Percentiles rank a stretch among this genome's conserved stretches.
These are phyloP conservation scores for Drosophila pseudotakahashii DNA, from an alignment of 2,888 invertebrate genomes.

Conservation along the genomic window DNA sequence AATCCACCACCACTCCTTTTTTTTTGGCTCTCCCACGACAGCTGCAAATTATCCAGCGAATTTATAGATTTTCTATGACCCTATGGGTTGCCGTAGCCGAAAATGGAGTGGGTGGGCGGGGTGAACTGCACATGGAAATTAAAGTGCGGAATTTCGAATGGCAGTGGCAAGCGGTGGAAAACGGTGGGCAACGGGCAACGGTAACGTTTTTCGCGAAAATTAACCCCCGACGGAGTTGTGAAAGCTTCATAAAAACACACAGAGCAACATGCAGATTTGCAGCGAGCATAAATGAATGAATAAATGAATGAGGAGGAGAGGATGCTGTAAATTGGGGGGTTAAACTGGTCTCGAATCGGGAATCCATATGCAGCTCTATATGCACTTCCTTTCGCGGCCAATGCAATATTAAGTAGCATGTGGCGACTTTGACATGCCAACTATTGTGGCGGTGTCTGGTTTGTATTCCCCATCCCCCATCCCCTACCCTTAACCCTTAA, in stretches of 20 bases:
- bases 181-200: slow-evolving; percentile 4
- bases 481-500: neutral
- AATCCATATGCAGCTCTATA: slow-evolving; percentile 29
- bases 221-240: slow-evolving; percentile 44
- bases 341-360: slow-evolving; percentile 2
- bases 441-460: slow-evolving; percentile 33
- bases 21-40: slow-evolving; percentile 17
- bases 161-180: neutral
- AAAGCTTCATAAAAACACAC: slow-evolving; percentile 39
- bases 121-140: slow-evolving; percentile 38
- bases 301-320: slow-evolving; percentile 22
- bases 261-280: slow-evolving; percentile 17
- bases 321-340: too few species aligned
- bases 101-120: neutral
- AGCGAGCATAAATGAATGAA: slow-evolving; percentile 33
- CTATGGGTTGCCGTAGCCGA: slow-evolving; percentile 26
- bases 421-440: slow-evolving; percentile 60
- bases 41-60: slow-evolving; percentile 65
- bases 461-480: neutral
- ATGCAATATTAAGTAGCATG: slow-evolving; percentile 55
- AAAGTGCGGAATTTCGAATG: slow-evolving; percentile 38
- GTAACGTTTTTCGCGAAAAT: slow-evolving; percentile 43
- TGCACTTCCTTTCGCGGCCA: slow-evolving; percentile 30
- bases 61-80: slow-evolving; percentile 72
- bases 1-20: neutral